phyloP scores from a whole-genome alignment of 2,113 vertebrate genomes.

The Xiphias gladius region DNA sequence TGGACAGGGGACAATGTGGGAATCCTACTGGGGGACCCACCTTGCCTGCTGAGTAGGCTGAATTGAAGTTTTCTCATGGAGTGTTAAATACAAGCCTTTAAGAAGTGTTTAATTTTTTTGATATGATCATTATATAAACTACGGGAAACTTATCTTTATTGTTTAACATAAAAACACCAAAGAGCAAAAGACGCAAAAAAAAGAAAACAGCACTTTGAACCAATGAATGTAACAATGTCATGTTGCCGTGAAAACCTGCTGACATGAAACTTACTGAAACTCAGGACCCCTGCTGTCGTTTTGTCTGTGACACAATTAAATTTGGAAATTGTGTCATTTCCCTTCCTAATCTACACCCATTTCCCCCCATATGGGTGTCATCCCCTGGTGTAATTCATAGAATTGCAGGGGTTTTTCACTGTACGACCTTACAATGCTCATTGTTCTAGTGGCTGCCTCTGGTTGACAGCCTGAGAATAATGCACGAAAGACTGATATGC shows the following conservation, averaged over 20 bases:
- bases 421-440: slow-evolving; percentile 76
- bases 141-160: background rate
- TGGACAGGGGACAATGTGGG: slow-evolving; percentile 34
- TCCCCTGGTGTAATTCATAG: slow-evolving; percentile 66
- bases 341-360: slow-evolving; percentile 73
- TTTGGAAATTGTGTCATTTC: slow-evolving; percentile 78
- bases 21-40: slow-evolving; percentile 8
- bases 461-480: slow-evolving; percentile 58
- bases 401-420: slow-evolving; percentile 66
- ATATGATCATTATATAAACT: slow-evolving; percentile 2
- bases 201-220: background rate
- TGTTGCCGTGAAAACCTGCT: slow-evolving; percentile 1
- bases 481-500: slow-evolving; percentile 29
- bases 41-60: slow-evolving; percentile 48
- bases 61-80: background rate
- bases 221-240: background rate
- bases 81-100: background rate
- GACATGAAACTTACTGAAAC: slow-evolving; percentile 31
- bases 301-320: slow-evolving; percentile 61
- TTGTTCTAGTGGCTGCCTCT: slow-evolving; percentile 72
- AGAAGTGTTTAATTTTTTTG: background rate
- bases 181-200: background rate
- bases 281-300: slow-evolving; percentile 25
- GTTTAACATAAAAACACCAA: background rate
- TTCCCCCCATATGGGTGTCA: slow-evolving; percentile 73